A percentile compares a stretch with the other conserved stretches of the same genome.
phyloP scores from a whole-genome alignment of 2,113 vertebrate species.

The Cebidichthys violaceus region DNA sequence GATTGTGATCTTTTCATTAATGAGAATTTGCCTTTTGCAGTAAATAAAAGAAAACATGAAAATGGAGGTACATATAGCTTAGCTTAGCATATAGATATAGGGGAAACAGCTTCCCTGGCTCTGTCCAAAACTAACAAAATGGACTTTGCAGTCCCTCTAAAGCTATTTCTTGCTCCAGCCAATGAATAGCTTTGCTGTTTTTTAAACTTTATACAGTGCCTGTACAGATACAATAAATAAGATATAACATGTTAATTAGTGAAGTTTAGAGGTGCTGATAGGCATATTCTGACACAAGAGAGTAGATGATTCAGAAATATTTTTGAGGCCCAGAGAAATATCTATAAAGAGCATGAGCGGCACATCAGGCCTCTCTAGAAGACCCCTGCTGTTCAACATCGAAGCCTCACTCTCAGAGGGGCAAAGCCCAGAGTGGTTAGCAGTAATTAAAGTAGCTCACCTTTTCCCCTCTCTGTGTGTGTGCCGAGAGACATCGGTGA shows the following conservation, averaged over 20 bases:
- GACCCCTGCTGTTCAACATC: conserved; percentile 3
- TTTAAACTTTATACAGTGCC: neutral
- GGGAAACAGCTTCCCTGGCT: neutral
- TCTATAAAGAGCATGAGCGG: neutral
- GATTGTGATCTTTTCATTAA: conserved; percentile 38
- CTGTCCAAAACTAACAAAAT: neutral
- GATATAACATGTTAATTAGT: neutral
- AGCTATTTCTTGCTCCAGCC: neutral
- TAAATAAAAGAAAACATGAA: neutral
- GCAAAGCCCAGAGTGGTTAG: conserved; percentile 2
- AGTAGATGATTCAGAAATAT: conserved; percentile 3
- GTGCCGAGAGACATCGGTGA: conserved; percentile 39
- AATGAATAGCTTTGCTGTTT: neutral
- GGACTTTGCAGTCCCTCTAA: neutral
- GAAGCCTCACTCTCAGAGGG: neutral
- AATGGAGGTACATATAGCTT: neutral
- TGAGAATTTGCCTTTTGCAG: neutral
- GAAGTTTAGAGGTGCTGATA: neutral
- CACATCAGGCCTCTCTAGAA: neutral
- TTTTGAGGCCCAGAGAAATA: conserved; percentile 13
- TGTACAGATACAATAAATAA: neutral
- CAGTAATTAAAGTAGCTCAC: conserved; percentile 42
- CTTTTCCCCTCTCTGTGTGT: conserved; percentile 15
- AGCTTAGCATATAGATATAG: neutral
- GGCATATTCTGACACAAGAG: neutral